Evolutionary conservation across 2,888 invertebrate species (phyloP), one percentile per base, ranked within the genome.

Genomic region (Melinaea marsaeus): DNA sequence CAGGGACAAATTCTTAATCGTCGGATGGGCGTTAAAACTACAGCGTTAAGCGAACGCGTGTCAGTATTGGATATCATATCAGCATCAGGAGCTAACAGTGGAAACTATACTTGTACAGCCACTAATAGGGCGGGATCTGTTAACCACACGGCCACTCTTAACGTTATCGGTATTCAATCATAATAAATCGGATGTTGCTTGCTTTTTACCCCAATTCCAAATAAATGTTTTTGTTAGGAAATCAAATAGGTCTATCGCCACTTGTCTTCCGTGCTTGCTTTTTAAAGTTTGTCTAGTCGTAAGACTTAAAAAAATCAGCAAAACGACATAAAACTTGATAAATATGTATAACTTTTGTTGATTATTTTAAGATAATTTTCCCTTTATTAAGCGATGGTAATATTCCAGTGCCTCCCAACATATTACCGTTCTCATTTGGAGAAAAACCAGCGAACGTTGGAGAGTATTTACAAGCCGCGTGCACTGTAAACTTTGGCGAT

Each of bases 41-140:
- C 93, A 76, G 92, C 92, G 73, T 88, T 93, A 71, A 94, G 93
- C 69, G 93, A 93, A 79, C 92, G 94, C 60, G 93, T 94, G 61
- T 94, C 93, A 72, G 92, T 94, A 69, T 88, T 95, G 67, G 94
- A 93, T 77, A 94, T 95, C 74, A 93, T 93, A 68, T 91, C 91
- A 62, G 94, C 94, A 55, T 91, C 92, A 77, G 94, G 93, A 58
- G 88, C 91, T 35, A 94, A 95, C 80, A 93, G 94, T 72, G 96
- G 95, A 71, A 94, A 95, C 84, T 96, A 95, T 79, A 94, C 95
- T 11, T 96, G 96, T 79, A 92, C 92, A 68, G 96, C 95, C 13
- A 90, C 91, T 66, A 95, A 95, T 89, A 86, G 87, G 67, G 95
- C 94, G 65, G 95, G 95, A 74, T 88, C 88, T 67, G 91, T 93